Percentiles rank a stretch among this genome's conserved stretches.
These are phyloP conservation scores for Temnothorax ravouxi DNA, from an alignment of 2,888 invertebrate genomes.

Conservation along the genomic window DNA sequence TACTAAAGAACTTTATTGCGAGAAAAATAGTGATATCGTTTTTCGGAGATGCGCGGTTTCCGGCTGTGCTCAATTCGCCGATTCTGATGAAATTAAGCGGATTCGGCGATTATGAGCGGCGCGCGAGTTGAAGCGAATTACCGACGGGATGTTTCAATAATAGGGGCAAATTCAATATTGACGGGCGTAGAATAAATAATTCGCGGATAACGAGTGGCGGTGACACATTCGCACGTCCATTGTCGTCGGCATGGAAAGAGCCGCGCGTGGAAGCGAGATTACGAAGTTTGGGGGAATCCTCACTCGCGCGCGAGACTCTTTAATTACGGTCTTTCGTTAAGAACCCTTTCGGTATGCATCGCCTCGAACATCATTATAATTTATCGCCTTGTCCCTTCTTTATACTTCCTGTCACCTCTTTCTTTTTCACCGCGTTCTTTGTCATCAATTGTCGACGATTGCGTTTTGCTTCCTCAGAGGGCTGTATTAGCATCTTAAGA, in stretches of 20 bases:
- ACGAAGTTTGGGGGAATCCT: neutral
- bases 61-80: conserved; percentile 3
- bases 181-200: conserved; percentile 50
- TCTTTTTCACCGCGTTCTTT: neutral
- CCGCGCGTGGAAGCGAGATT: neutral
- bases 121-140: conserved; percentile 39
- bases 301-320: neutral
- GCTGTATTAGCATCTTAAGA: too few species aligned
- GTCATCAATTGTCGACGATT: neutral
- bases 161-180: conserved; percentile 49
- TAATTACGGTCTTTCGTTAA: conserved; percentile 22
- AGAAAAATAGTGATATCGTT: conserved; percentile 13
- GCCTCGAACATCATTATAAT: neutral
- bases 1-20: too few species aligned
- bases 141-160: conserved; percentile 36
- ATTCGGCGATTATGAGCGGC: conserved; percentile 40
- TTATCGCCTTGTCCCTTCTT: neutral
- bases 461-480: too few species aligned
- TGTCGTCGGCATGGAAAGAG: conserved; percentile 24
- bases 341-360: conserved; percentile 4
- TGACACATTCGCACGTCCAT: neutral
- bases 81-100: conserved; percentile 49
- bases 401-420: neutral
- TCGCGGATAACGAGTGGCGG: conserved; percentile 28
- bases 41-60: conserved; percentile 31